Base-by-base conservation (phyloP, 2,888 invertebrate genomes). In the Drosophila eohydei region DNA sequence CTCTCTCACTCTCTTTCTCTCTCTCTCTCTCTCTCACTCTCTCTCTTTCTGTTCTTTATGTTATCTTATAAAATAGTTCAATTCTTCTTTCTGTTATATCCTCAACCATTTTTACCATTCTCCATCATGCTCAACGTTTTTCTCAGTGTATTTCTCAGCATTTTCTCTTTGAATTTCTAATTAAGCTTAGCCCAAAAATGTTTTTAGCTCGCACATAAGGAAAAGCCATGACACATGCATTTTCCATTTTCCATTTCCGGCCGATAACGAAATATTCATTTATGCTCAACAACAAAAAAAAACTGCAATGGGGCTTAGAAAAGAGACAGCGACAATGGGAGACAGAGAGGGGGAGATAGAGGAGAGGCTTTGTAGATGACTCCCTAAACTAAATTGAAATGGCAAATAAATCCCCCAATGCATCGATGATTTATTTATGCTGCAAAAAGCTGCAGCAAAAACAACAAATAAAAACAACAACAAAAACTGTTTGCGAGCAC, bases 361-460 rank as follows among this genome's bases (percentile, higher is more conserved):
- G 14, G 3, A 8, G 48, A 50, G 48, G 32, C 48, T 50, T 50
- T 50, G 16, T 14, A 32, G n/a, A 11, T 30, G 16, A 32, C 4
- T n/a, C 58, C 59, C 34, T n/a, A 78, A 40, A 54, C 65, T 60
- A 51, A 73, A 67, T 59, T 52, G 65, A 74, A 78, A 77, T 40
- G n/a, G 43, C 52, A 78, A 70, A 74, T 62, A 62, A 68, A 72
- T 72, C 58, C 82, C 72, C 71, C 66, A 78, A 62, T 81, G 75
- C 78, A 82, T 70, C 68, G 84, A 80, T 89, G 88, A 86, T 89
- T 86, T 89, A 89, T 86, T 85, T 88, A 86, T 74, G 81, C 74
- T 57, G 64, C 67, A 73, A 59, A 62, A 52, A 51, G 81, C 77
- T 57, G 64, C 67, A 73, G 56, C 54, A 38, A 51, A 38, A 48